Percentiles rank a stretch among this genome's conserved stretches.
These are phyloP conservation scores for Dendroctonus ponderosae DNA, from an alignment of 1,140 invertebrate species.

Conservation along the genomic window DNA sequence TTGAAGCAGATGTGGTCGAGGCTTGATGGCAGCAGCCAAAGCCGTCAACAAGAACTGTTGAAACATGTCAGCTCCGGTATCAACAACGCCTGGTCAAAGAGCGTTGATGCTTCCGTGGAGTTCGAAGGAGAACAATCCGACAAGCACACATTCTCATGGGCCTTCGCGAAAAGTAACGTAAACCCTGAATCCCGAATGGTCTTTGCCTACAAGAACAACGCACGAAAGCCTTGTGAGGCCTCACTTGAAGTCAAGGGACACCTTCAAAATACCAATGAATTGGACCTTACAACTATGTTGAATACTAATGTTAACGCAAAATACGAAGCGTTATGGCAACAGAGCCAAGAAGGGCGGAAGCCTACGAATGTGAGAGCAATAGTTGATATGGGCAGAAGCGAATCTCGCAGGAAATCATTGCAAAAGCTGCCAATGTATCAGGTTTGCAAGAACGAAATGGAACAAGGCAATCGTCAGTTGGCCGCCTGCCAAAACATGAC, in stretches of 20 bases:
- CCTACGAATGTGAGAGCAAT: slow-evolving; percentile 50
- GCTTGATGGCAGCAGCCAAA: slow-evolving; percentile 12
- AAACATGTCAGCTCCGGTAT: slow-evolving; percentile 55
- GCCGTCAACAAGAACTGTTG: slow-evolving; percentile 54
- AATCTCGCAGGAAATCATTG: slow-evolving; percentile 53
- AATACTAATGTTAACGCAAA: slow-evolving; percentile 52
- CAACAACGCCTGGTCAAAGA: slow-evolving; percentile 49
- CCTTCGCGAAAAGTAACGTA: slow-evolving; percentile 55
- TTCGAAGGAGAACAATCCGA: slow-evolving; percentile 54
- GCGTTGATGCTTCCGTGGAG: slow-evolving; percentile 55
- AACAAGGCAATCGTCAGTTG: slow-evolving; percentile 55
- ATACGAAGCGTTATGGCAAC: slow-evolving; percentile 53
- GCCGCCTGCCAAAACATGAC: slow-evolving; percentile 57
- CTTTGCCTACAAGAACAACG: slow-evolving; percentile 49
- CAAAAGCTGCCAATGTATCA: slow-evolving; percentile 45
- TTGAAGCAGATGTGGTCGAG: slow-evolving; percentile 5
- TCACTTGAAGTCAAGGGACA: slow-evolving; percentile 49
- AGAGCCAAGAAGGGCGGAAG: slow-evolving; percentile 48
- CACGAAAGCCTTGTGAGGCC: slow-evolving; percentile 48
- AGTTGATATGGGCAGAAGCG: slow-evolving; percentile 52
- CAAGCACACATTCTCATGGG: slow-evolving; percentile 54
- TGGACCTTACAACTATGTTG: slow-evolving; percentile 56
- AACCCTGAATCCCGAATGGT: slow-evolving; percentile 54
- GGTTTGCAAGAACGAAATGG: slow-evolving; percentile 55
- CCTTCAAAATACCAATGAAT: slow-evolving; percentile 50